These are phyloP conservation scores for Megalonaias nervosa DNA, from an alignment of 1,140 invertebrate genomes.

Conservation along the genomic window DNA sequence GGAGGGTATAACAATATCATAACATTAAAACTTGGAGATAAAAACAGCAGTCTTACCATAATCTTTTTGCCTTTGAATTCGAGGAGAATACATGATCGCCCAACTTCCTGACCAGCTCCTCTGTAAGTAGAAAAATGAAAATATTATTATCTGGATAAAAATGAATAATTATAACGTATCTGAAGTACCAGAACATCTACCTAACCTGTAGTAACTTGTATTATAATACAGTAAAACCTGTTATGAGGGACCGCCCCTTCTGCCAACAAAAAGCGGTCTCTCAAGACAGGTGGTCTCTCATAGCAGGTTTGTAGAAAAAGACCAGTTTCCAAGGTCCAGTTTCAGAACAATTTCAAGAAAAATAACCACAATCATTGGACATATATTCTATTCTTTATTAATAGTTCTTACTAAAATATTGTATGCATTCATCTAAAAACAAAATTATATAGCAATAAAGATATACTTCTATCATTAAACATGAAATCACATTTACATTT, in stretches of 20 bases:
- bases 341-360: too few species aligned
- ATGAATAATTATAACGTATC: not conserved
- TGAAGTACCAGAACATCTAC: not conserved
- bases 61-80: constrained; percentile 99
- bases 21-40: not conserved
- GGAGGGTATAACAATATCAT: too few species aligned
- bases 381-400: too few species aligned
- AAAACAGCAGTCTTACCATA: constrained; percentile 79
- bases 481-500: not conserved
- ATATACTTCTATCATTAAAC: not conserved
- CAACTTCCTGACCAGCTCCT: constrained; percentile 99
- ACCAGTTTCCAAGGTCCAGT: too few species aligned
- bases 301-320: too few species aligned
- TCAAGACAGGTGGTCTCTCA: too few species aligned
- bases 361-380: too few species aligned
- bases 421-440: too few species aligned
- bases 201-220: not conserved
- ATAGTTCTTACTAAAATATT: too few species aligned
- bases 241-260: too few species aligned
- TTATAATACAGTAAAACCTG: not conserved
- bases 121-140: constrained; percentile 45
- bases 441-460: too few species aligned
- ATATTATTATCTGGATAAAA: not conserved
- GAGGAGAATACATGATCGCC: constrained; percentile 97
- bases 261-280: too few species aligned